These are phyloP conservation scores for Unio pictorum DNA, from an alignment of 2,888 invertebrate genomes.

Conservation along the genomic window DNA sequence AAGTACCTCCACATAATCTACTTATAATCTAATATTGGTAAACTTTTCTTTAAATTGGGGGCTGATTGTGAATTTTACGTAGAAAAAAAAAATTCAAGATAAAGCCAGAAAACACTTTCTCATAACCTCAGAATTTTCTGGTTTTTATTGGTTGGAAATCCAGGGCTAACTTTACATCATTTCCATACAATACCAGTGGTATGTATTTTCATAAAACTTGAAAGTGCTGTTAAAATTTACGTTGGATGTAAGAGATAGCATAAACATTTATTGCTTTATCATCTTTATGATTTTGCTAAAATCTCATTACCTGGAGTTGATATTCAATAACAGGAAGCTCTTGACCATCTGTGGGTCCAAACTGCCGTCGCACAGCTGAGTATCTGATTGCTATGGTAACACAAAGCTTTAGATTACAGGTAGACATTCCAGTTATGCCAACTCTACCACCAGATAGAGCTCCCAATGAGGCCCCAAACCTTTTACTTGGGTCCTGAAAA, in stretches of 20 bases:
- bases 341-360: conserved; percentile 79
- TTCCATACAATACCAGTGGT: no score
- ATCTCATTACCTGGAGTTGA: conserved; percentile 82
- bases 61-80: no score
- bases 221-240: no score
- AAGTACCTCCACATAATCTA: no score
- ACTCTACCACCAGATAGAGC: conserved; percentile 89
- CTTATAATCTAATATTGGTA: no score
- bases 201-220: no score
- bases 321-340: conserved; percentile 93
- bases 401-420: conserved; percentile 80
- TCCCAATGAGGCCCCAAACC: conserved; percentile 86
- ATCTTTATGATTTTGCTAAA: conserved; percentile 49
- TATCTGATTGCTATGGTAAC: conserved; percentile 88
- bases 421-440: conserved; percentile 79
- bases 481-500: conserved; percentile 82
- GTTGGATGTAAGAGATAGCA: not conserved
- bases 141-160: no score
- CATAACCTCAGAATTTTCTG: no score
- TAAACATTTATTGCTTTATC: not conserved
- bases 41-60: no score
- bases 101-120: no score
- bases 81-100: no score
- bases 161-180: no score
- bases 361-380: conserved; percentile 89